phyloP scores from a whole-genome alignment of 2,797 vertebrate genomes.

The Manis pentadactyla region DNA sequence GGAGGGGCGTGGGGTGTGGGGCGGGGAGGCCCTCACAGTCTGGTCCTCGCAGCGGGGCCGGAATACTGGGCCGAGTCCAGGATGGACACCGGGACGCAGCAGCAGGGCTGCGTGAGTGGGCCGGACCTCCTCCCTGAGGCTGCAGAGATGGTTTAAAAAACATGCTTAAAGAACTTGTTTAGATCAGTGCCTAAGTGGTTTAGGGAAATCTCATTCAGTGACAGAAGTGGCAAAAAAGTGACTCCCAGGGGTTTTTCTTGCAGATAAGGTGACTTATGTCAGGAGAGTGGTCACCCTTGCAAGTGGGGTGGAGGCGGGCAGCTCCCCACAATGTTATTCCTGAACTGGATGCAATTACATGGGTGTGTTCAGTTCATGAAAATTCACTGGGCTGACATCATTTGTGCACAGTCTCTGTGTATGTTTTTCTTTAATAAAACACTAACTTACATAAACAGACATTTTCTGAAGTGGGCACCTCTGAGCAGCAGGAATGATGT shows the following conservation, averaged over 20 bases:
- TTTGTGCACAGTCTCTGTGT: rapidly evolving
- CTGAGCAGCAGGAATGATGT: rapidly evolving
- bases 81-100: rapidly evolving
- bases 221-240: background rate
- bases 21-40: no score
- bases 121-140: background rate
- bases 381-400: background rate
- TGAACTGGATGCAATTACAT: rapidly evolving
- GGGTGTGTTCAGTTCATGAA: rapidly evolving
- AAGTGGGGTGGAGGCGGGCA: no score
- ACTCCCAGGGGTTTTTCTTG: background rate
- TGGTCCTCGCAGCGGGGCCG: background rate
- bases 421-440: background rate
- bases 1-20: rapidly evolving
- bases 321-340: rapidly evolving
- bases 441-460: background rate
- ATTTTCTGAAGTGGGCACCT: rapidly evolving
- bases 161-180: background rate
- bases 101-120: rapidly evolving
- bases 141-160: rapidly evolving
- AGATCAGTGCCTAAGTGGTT: background rate
- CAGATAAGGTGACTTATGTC: background rate
- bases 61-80: no score
- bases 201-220: no score
- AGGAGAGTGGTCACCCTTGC: no score